Evolutionary conservation across 2,113 vertebrate genomes (phyloP).

Genomic region (Sphyrna mokarran): DNA sequence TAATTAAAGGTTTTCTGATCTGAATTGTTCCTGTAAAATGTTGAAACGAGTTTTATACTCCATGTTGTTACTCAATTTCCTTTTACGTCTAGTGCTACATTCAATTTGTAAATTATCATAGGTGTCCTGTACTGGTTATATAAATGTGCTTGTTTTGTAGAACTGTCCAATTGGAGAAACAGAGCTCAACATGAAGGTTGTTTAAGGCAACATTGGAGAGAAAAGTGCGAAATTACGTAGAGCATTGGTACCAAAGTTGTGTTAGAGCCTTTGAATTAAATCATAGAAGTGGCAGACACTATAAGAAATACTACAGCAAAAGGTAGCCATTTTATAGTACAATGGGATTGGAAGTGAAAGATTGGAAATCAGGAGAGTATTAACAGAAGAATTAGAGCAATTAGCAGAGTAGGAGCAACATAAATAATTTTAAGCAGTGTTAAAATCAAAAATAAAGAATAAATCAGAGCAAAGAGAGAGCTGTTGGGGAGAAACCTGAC

Average conservation of each 20-base stretch:
- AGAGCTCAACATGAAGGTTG: not conserved
- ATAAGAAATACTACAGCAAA: not conserved
- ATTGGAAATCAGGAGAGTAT: not conserved
- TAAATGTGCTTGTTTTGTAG: not conserved
- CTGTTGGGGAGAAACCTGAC: not conserved
- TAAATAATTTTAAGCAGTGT: not conserved
- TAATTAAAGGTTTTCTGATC: not conserved
- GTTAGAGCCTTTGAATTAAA: not conserved
- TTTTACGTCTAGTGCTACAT: not conserved
- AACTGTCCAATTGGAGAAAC: not conserved
- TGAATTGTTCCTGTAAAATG: not conserved
- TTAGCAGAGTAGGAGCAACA: not conserved
- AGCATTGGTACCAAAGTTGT: not conserved
- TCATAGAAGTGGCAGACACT: not conserved
- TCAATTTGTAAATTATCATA: not conserved
- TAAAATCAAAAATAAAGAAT: not conserved
- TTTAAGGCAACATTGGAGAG: not conserved
- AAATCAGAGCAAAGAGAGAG: not conserved
- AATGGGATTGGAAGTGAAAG: not conserved
- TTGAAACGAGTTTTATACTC: not conserved
- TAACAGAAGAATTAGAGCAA: not conserved
- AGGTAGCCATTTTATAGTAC: not conserved
- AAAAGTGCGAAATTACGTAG: not conserved
- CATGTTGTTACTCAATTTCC: not conserved
- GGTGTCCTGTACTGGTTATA: not conserved